Evolutionary conservation across 2,888 invertebrate species (phyloP).

Genomic region (Merodon equestris): DNA sequence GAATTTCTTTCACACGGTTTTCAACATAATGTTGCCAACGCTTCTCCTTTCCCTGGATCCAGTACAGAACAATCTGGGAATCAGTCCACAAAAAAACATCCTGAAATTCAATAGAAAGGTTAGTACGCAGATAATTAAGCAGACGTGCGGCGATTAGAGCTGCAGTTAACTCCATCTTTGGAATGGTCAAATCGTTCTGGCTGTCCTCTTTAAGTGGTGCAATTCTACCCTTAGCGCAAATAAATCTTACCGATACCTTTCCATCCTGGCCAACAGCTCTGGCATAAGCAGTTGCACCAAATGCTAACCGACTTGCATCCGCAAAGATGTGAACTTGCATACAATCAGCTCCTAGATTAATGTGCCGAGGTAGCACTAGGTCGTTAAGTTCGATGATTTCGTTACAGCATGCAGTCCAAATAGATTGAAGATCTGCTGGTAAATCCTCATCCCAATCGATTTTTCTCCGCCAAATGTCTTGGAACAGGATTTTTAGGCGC

Average conservation of each 20-base stretch:
- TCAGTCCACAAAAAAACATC: slow-evolving; percentile 26
- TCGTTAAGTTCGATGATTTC: too few relatives aligned
- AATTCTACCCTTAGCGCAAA: slow-evolving; percentile 30
- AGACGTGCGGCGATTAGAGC: slow-evolving; percentile 16
- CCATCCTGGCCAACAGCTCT: not conserved
- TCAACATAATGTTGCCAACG: slow-evolving; percentile 27
- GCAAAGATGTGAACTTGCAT: slow-evolving; percentile 30
- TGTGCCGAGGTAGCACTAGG: not conserved
- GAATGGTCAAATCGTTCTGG: slow-evolving; percentile 1
- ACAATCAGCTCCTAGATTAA: too few relatives aligned
- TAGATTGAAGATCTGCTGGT: too few relatives aligned
- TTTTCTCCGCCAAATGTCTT: too few relatives aligned
- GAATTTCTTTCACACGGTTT: slow-evolving; percentile 5
- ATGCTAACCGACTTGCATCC: slow-evolving; percentile 19
- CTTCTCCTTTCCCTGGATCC: slow-evolving; percentile 17
- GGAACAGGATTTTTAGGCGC: too few relatives aligned
- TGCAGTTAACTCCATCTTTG: slow-evolving; percentile 14
- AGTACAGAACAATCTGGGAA: slow-evolving; percentile 12
- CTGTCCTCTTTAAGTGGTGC: not conserved
- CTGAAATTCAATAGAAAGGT: not conserved
- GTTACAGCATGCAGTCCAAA: too few relatives aligned
- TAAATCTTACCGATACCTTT: not conserved
- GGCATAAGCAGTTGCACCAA: slow-evolving; percentile 11
- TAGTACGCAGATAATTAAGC: not conserved
- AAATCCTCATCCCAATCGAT: too few relatives aligned